phyloP scores from a whole-genome alignment of 2,797 vertebrate genomes.

The Carapus acus region DNA sequence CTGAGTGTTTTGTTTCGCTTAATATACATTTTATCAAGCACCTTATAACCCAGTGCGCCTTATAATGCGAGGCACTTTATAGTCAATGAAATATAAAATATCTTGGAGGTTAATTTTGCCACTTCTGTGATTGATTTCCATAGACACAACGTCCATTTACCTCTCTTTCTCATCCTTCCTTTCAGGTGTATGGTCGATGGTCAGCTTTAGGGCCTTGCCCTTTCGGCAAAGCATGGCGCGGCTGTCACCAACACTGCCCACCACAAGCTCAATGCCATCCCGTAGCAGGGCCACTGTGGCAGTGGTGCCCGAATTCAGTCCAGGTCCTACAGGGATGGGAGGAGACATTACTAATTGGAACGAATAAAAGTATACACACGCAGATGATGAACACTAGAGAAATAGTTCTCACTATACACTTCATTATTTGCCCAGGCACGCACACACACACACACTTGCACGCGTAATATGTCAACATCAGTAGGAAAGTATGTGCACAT shows the following conservation, averaged over 20 bases:
- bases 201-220: conserved; percentile 89
- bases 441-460: conserved; percentile 38
- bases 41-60: too few species aligned
- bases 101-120: too few species aligned
- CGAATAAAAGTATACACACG: background rate
- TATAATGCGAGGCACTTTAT: too few species aligned
- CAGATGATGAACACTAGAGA: conserved; percentile 16
- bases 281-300: conserved; percentile 94
- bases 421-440: too few species aligned
- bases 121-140: too few species aligned
- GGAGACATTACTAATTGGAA: conserved; percentile 41
- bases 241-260: conserved; percentile 95
- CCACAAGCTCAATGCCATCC: conserved; percentile 92
- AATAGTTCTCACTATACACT: conserved; percentile 36
- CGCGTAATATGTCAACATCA: conserved; percentile 31
- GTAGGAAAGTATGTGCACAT: conserved; percentile 36
- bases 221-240: conserved; percentile 92
- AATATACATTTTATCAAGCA: too few species aligned
- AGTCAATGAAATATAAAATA: too few species aligned
- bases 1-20: too few species aligned
- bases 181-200: conserved; percentile 92
- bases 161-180: conserved; percentile 97
- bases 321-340: conserved; percentile 57
- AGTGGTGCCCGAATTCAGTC: conserved; percentile 82
- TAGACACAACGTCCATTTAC: conserved; percentile 63